These are phyloP conservation scores for Leptura quadrifasciata DNA, from an alignment of 2,888 invertebrate species.

Conservation along the genomic window DNA sequence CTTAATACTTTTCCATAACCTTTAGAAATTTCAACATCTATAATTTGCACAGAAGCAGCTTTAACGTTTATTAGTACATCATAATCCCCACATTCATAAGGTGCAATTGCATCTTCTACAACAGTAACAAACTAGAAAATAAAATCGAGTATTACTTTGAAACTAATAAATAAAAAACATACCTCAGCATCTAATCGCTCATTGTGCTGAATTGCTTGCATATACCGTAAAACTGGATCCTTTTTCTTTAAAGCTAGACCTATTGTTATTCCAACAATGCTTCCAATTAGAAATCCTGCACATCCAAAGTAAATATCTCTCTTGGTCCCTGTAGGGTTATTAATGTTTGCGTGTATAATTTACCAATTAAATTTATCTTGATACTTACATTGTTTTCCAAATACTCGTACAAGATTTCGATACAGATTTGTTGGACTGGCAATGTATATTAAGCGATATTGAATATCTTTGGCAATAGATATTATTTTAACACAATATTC, in stretches of 20 bases:
- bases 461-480: conserved; percentile 59
- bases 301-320: conserved; percentile 73
- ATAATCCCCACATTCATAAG: conserved; percentile 74
- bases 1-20: conserved; percentile 75
- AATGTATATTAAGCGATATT: conserved; percentile 56
- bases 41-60: conserved; percentile 77
- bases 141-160: conserved; percentile 36
- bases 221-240: conserved; percentile 70
- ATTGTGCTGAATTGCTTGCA: conserved; percentile 74
- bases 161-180: conserved; percentile 44
- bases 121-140: conserved; percentile 74
- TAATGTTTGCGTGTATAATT: neutral
- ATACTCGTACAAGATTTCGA: conserved; percentile 59
- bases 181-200: conserved; percentile 74
- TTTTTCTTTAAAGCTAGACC: conserved; percentile 68
- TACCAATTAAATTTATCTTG: neutral
- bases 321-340: conserved; percentile 68
- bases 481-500: conserved; percentile 60
- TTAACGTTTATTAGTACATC: conserved; percentile 79
- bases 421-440: conserved; percentile 64
- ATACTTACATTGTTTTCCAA: conserved; percentile 67
- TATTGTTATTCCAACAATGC: conserved; percentile 72
- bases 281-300: conserved; percentile 73
- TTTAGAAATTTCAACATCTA: conserved; percentile 77
- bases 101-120: conserved; percentile 76